Base-by-base conservation (phyloP, 2,113 vertebrate genomes). In the Mesocricetus auratus region DNA sequence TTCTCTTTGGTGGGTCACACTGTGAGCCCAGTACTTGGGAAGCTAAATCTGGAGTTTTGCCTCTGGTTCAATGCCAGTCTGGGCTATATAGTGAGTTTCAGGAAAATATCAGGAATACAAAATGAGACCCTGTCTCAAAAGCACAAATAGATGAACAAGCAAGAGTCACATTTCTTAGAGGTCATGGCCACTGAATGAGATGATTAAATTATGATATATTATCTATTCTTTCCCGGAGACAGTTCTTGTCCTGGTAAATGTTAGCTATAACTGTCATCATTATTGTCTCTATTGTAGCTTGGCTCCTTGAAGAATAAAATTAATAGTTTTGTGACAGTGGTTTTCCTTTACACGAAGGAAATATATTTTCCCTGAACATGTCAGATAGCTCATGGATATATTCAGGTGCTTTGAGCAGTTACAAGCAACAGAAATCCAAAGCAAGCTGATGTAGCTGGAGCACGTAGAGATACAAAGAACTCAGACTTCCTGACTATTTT, bases 231-330 rank as follows among this genome's bases (percentile, higher is more conserved):
- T 42, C 89, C 62, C 50, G 75, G 85, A 64, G 56, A 86, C n/a
- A n/a, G 9, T 79, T 21, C 42, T 50, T 94, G 71, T 42, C 58
- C 91, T 93, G 12, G 74, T 66, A 86, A 89, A 90, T 50, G 36
- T 95, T 77, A 82, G 29, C 56, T 45, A 2, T 89, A 93, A 60
- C 50, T n/a, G 73, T 50, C 58, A 60, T 33, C 58, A 73, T 58
- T n/a, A 81, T 21, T 8, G 36, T 74, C 26, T 66, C 29, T 66
- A 45, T 64, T 66, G n/a, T 26, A 75, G 64, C 83, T 77, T 91
- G 73, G 17, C 31, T 93, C 64, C 17, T 15, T 62, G 7, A 45
- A 64, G 56, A 88, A 73, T 85, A 89, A 93, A 96, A 89, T 42
- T 64, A 45, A 75, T 78, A 89, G 36, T 92, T 88, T 92, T 89